These are phyloP conservation scores for Campylorhamphus procurvoides DNA, from an alignment of 2,113 vertebrate species.

Conservation along the genomic window DNA sequence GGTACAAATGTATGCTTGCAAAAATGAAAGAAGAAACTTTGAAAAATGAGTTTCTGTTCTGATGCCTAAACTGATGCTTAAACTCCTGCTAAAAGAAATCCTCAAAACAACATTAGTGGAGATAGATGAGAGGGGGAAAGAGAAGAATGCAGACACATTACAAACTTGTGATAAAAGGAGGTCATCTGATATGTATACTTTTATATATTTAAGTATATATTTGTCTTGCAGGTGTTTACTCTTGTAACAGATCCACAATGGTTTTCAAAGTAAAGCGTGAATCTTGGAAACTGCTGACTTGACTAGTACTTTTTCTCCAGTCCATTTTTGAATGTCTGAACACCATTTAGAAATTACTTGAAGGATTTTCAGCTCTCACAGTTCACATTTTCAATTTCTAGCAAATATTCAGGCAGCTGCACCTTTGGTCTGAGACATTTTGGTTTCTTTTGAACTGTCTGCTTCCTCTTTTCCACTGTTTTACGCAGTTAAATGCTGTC, in stretches of 20 bases:
- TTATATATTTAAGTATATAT: background rate
- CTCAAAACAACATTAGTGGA: too few species aligned
- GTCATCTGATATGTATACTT: background rate
- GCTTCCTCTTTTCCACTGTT: background rate
- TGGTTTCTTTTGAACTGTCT: background rate
- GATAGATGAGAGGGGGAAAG: too few species aligned
- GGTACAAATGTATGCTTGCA: background rate
- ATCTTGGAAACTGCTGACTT: background rate
- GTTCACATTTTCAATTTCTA: background rate
- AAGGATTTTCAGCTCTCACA: background rate
- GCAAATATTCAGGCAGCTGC: background rate
- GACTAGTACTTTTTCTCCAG: background rate
- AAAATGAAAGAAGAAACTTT: background rate
- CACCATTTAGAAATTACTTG: background rate
- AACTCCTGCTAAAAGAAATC: too few species aligned
- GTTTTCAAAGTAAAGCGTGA: background rate
- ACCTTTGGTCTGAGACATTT: background rate
- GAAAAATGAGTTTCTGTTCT: background rate
- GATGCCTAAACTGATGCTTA: too few species aligned
- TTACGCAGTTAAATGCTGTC: background rate
- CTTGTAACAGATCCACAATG: background rate
- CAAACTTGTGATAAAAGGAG: background rate
- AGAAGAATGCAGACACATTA: background rate
- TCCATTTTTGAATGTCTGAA: background rate
- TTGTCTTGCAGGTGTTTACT: background rate